Evolutionary conservation across 2,797 vertebrate species (phyloP).

Genomic region (Heteromormyrus szaboi): DNA sequence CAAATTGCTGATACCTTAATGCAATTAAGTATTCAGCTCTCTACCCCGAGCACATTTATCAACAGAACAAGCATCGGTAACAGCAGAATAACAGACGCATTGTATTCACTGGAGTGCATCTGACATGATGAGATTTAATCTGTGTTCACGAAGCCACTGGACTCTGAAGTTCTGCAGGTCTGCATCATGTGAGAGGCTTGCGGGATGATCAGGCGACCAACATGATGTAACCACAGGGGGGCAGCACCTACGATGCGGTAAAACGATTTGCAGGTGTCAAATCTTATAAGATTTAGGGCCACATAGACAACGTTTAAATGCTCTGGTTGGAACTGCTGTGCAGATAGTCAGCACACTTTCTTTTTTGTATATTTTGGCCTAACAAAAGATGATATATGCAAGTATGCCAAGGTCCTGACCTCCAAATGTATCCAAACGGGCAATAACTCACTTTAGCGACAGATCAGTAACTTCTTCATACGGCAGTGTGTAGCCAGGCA

Average conservation of each 20-base stretch:
- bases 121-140: background rate
- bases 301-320: background rate
- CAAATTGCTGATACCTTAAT: background rate
- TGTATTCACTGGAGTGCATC: background rate
- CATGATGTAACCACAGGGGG: constrained; percentile 4
- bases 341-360: background rate
- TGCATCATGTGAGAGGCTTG: background rate
- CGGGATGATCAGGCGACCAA: background rate
- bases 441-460: background rate
- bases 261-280: background rate
- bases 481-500: background rate
- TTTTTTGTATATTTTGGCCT: background rate
- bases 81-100: background rate
- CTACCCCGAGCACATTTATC: background rate
- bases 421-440: background rate
- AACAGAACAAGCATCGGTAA: background rate
- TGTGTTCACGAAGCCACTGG: background rate
- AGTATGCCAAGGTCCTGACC: background rate
- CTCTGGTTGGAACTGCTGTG: background rate
- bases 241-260: background rate
- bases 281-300: background rate
- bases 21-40: background rate
- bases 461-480: background rate
- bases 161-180: background rate
- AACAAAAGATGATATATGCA: background rate